A percentile compares a stretch with the other conserved stretches of the same genome.
Evolutionary conservation across 1,140 invertebrate species (phyloP).

Genomic region (Thalassaphorura encarpata): DNA sequence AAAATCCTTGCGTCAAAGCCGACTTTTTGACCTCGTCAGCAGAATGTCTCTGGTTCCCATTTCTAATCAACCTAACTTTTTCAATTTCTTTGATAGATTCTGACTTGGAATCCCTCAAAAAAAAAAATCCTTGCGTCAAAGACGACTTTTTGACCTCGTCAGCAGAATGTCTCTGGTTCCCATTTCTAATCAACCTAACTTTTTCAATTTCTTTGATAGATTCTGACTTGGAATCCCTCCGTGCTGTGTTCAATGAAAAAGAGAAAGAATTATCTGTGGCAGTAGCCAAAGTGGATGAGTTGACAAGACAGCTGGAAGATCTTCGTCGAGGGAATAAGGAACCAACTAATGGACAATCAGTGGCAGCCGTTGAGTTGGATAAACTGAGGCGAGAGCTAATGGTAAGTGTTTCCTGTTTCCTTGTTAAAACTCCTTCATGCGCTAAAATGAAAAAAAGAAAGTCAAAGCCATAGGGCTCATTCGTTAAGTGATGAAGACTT

Average conservation of each 20-base stretch:
- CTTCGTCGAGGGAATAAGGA: slow-evolving; percentile 54
- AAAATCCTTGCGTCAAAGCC: too few relatives aligned
- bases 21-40: too few relatives aligned
- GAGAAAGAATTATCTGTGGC: slow-evolving; percentile 91
- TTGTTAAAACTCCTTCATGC: too few relatives aligned
- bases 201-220: slow-evolving; percentile 44
- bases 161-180: not conserved
- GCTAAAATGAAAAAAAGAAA: too few relatives aligned
- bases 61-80: not conserved
- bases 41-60: not conserved
- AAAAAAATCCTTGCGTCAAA: too few relatives aligned
- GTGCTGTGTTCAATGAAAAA: slow-evolving; percentile 92
- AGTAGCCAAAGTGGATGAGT: slow-evolving; percentile 78
- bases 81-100: slow-evolving; percentile 51
- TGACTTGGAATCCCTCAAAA: slow-evolving; percentile 90
- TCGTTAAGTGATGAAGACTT: too few relatives aligned
- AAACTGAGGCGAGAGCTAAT: slow-evolving; percentile 74
- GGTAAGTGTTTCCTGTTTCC: too few relatives aligned
- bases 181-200: not conserved
- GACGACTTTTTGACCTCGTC: too few relatives aligned
- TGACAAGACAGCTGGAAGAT: slow-evolving; percentile 86
- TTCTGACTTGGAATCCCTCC: slow-evolving; percentile 88
- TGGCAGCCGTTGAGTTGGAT: slow-evolving; percentile 73
- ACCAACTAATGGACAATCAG: slow-evolving; percentile 47
- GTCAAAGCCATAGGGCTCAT: too few relatives aligned